Evolutionary conservation across 1,140 invertebrate species (phyloP).

Genomic region (Brachionus asplanchnoidis): DNA sequence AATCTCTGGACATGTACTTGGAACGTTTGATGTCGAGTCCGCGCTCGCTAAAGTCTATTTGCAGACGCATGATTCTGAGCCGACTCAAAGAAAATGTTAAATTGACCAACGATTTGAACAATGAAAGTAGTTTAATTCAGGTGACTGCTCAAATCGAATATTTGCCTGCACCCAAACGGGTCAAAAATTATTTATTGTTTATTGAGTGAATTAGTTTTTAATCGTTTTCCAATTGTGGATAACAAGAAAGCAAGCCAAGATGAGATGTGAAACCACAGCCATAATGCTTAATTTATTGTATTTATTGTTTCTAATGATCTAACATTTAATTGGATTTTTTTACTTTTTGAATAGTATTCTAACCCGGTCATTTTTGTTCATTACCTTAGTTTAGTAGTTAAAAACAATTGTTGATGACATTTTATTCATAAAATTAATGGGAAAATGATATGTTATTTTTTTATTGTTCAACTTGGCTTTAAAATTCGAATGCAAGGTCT

Average conservation of each 20-base stretch:
- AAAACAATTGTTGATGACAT: not conserved
- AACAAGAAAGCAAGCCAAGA: not conserved
- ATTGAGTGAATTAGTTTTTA: slow-evolving; percentile 24
- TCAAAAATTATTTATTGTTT: slow-evolving; percentile 39
- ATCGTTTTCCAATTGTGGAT: not conserved
- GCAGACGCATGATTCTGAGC: not conserved
- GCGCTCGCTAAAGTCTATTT: slow-evolving; percentile 13
- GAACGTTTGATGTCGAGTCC: not conserved
- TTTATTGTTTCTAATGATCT: not conserved
- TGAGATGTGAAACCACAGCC: not conserved
- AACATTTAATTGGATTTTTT: not conserved
- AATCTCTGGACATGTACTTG: slow-evolving; percentile 32
- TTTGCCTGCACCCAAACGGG: not conserved
- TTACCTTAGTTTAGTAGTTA: not conserved
- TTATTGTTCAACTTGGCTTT: not conserved
- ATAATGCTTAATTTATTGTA: not conserved
- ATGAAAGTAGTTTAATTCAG: not conserved
- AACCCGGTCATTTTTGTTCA: not conserved
- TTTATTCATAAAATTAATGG: not conserved
- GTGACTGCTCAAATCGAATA: not conserved
- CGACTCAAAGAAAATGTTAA: not conserved
- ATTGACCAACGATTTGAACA: not conserved
- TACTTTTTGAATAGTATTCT: not conserved
- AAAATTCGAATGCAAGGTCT: not conserved
- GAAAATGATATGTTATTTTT: not conserved